Evolutionary conservation across 2,797 vertebrate species (phyloP).

Genomic region (Parauchenoglanis punctatus): DNA sequence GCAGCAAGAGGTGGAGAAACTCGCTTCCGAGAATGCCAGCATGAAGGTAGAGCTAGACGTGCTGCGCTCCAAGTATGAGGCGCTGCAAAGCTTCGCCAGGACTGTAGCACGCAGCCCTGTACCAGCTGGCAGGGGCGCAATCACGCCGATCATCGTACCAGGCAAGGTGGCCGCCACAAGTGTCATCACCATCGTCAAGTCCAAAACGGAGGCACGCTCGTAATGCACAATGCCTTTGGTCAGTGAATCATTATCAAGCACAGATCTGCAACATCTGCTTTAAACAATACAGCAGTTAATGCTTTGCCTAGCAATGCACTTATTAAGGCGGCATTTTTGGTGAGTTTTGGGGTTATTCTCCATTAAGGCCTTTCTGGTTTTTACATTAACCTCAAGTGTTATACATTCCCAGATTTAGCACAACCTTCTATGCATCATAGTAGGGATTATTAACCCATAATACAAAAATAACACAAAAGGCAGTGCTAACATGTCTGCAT

Average conservation of each 20-base stretch:
- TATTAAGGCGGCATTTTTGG: not conserved
- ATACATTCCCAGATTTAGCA: slow-evolving; percentile 26
- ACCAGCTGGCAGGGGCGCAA: slow-evolving; percentile 83
- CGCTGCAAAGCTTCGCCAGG: slow-evolving; percentile 96
- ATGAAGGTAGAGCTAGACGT: slow-evolving; percentile 98
- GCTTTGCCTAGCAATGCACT: slow-evolving; percentile 8
- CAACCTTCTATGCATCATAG: slow-evolving; percentile 30
- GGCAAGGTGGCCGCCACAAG: slow-evolving; percentile 98
- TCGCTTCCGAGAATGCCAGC: slow-evolving; percentile 94
- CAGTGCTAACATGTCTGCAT: not conserved
- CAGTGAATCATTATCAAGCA: slow-evolving; percentile 76
- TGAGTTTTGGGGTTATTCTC: not conserved
- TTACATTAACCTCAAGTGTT: not conserved
- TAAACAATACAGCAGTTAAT: slow-evolving; percentile 4
- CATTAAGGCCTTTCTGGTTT: slow-evolving; percentile 7
- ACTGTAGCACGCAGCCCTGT: slow-evolving; percentile 94
- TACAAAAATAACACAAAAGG: not conserved
- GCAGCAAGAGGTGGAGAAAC: slow-evolving; percentile 97
- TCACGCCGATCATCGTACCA: slow-evolving; percentile 87
- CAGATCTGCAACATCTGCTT: slow-evolving; percentile 47
- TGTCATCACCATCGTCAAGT: slow-evolving; percentile 99
- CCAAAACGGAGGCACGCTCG: slow-evolving; percentile 93
- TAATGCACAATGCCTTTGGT: slow-evolving; percentile 80
- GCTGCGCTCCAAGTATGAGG: slow-evolving; percentile 97
- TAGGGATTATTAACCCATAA: not conserved